These are phyloP conservation scores for Tyrannus savana DNA, from an alignment of 2,113 vertebrate genomes.

Conservation along the genomic window DNA sequence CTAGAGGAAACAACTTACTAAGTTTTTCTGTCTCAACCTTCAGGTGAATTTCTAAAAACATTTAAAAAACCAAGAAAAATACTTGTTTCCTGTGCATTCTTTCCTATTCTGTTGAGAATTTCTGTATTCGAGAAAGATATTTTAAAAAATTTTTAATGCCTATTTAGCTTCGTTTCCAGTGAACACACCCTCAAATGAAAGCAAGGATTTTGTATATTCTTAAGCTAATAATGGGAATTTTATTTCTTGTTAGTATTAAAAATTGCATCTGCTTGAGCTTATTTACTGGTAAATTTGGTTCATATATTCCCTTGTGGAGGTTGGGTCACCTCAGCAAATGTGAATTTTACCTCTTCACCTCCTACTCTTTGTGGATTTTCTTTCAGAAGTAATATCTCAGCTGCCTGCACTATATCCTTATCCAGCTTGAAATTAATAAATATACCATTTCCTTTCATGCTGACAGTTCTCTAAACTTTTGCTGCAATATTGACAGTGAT, in stretches of 20 bases:
- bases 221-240: neutral
- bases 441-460: conserved; percentile 9
- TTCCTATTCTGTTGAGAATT: neutral
- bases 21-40: neutral
- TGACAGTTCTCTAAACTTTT: conserved; percentile 13
- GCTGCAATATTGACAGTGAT: neutral
- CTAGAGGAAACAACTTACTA: neutral
- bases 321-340: neutral
- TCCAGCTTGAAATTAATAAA: conserved; percentile 42
- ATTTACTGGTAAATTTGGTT: conserved; percentile 8
- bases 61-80: neutral
- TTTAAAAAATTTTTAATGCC: neutral
- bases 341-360: conserved; percentile 5
- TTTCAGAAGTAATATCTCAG: neutral
- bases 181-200: neutral
- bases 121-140: neutral
- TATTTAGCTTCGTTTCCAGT: neutral
- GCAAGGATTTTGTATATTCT: neutral
- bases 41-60: neutral
- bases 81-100: neutral
- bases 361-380: conserved; percentile 13
- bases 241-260: neutral
- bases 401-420: neutral
- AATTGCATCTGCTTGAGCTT: neutral
- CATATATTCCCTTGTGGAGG: neutral